Evolutionary conservation across 2,888 invertebrate genomes (phyloP), one percentile per base, ranked within the genome.

Genomic region (Nymphalis c-album): DNA sequence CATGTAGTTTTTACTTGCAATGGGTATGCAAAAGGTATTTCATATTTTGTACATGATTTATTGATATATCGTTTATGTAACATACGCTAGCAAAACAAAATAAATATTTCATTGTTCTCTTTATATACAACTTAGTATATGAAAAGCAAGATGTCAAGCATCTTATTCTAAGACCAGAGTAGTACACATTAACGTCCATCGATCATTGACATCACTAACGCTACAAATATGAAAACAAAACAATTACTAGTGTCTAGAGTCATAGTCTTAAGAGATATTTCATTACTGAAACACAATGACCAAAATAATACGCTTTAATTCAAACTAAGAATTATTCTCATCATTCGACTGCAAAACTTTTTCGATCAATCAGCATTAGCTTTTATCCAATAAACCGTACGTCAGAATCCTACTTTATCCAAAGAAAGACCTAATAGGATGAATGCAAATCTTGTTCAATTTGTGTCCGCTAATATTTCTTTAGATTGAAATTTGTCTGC

Each of bases 341-440:
- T n/a, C 17, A 17, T 57, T 35, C 18, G 31, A 55, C n/a, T 40
- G 18, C n/a, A 40, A 57, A 57, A 48, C 48, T 40, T 57, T 57
- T 57, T 40, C 57, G 18, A 57, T 57, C 35, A 57, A 57, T 57
- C 40, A 40, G 57, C 40, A 40, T 57, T 40, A 57, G 18, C 8
- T 13, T 40, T 35, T 18, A 31, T 35, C 35, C 57, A 35, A 10
- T 57, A 57, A 18, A 40, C 26, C 18, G 10, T 40, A 57, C 35
- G 35, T 40, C 40, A 31, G 57, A 61, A 66, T 66, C 65, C 65
- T 55, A 18, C 35, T 57, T 66, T 47, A 57, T 61, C 53, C 60
- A 7, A 47, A 60, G 53, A 53, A 65, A 55, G 51, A 64, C 20
- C 60, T 65, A 60, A 53, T 65, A 65, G 47, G 60, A 61, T 61